Conservation (phyloP, 2,888 invertebrate species). For the Mimachlamys varia region DNA sequence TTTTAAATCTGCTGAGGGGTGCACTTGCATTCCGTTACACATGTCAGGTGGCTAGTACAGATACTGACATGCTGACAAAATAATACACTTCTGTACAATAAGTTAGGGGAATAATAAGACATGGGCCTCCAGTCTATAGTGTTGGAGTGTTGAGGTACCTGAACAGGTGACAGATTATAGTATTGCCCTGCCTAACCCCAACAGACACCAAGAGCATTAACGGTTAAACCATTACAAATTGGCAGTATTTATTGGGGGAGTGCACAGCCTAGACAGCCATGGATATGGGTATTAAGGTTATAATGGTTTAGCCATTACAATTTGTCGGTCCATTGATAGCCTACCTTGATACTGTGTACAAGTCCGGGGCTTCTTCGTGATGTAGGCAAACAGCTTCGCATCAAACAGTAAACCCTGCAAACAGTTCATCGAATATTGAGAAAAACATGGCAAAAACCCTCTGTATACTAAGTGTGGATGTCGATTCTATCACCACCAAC, state of each 20-base stretch:
- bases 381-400: conserved; percentile 58
- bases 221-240: conserved; percentile 18
- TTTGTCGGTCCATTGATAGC: conserved; percentile 25
- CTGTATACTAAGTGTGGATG: not conserved
- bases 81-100: too few relatives aligned
- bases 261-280: not conserved
- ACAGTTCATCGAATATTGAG: conserved; percentile 38
- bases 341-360: conserved; percentile 56
- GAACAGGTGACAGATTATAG: conserved; percentile 14
- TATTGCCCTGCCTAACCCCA: conserved; percentile 25
- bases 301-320: conserved; percentile 26
- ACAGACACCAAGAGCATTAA: conserved; percentile 6
- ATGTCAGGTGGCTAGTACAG: too few relatives aligned
- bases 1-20: too few relatives aligned
- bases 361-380: conserved; percentile 53
- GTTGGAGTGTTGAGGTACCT: not conserved
- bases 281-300: conserved; percentile 27
- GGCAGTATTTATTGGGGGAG: not conserved
- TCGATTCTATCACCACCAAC: conserved; percentile 13
- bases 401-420: conserved; percentile 69
- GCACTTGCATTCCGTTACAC: too few relatives aligned
- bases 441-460: not conserved
- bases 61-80: too few relatives aligned
- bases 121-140: not conserved
- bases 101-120: too few relatives aligned